Percentiles rank a stretch among this genome's conserved stretches.
These are phyloP conservation scores for Pteronotus mesoamericanus DNA, from an alignment of 2,797 vertebrate genomes.

Conservation along the genomic window DNA sequence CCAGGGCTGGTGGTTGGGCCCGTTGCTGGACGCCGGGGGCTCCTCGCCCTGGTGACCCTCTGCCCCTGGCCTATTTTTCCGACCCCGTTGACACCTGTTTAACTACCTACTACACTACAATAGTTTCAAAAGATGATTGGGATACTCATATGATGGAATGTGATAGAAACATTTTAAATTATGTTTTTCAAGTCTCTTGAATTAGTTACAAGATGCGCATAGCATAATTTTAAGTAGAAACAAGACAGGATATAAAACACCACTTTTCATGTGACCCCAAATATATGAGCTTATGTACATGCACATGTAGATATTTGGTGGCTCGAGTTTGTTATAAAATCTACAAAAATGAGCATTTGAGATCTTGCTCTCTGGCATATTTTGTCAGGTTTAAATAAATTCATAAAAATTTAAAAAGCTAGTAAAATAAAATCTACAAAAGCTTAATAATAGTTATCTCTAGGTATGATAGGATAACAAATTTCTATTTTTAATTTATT, in stretches of 20 bases:
- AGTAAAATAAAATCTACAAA: neutral
- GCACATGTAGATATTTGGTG: neutral
- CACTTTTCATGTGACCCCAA: neutral
- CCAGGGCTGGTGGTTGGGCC: too few species aligned
- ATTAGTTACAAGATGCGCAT: neutral
- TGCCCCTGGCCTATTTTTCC: too few species aligned
- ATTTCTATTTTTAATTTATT: neutral
- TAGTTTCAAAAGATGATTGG: neutral
- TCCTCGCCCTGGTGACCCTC: too few species aligned
- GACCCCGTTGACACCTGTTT: too few species aligned
- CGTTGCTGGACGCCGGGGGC: too few species aligned
- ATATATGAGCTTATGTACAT: neutral
- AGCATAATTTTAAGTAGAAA: neutral
- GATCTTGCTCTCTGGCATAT: too few species aligned
- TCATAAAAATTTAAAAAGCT: too few species aligned
- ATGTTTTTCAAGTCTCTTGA: neutral
- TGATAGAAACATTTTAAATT: neutral
- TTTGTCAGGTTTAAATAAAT: too few species aligned
- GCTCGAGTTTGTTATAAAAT: neutral
- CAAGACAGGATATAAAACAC: neutral
- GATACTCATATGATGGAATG: neutral
- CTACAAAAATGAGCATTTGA: neutral
- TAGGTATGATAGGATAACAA: neutral
- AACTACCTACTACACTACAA: neutral
- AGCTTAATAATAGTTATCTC: neutral